phyloP scores from a whole-genome alignment of 1,140 invertebrate species.

The Meloidogyne chitwoodi region DNA sequence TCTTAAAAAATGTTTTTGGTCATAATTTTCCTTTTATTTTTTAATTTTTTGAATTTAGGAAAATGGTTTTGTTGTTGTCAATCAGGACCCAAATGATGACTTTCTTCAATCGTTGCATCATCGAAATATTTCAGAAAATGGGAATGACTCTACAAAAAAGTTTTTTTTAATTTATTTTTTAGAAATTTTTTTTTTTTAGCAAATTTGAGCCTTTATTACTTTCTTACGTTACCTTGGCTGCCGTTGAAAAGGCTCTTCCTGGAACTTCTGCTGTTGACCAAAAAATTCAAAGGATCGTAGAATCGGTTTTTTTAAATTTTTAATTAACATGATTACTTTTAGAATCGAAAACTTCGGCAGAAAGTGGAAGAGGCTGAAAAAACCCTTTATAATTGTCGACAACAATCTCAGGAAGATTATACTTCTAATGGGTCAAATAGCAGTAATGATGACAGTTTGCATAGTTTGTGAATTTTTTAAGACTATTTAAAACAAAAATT shows the following conservation, averaged over 20 bases:
- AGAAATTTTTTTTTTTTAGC: slow-evolving; percentile 30
- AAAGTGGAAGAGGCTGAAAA: slow-evolving; percentile 58
- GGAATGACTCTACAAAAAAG: neutral
- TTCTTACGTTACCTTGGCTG: slow-evolving; percentile 46
- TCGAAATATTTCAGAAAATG: neutral
- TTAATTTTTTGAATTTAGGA: slow-evolving; percentile 14
- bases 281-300: slow-evolving; percentile 54
- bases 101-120: neutral
- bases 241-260: slow-evolving; percentile 55
- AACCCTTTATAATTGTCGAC: slow-evolving; percentile 43
- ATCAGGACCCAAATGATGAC: slow-evolving; percentile 21
- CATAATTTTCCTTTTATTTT: neutral
- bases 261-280: slow-evolving; percentile 51
- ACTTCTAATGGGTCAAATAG: slow-evolving; percentile 22
- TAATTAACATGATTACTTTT: slow-evolving; percentile 6
- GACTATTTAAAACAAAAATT: neutral
- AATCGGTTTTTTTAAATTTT: slow-evolving; percentile 41
- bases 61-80: slow-evolving; percentile 22
- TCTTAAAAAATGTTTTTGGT: too few species aligned
- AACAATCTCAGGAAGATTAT: slow-evolving; percentile 40
- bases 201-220: slow-evolving; percentile 50
- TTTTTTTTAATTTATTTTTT: neutral
- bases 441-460: slow-evolving; percentile 15
- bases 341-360: slow-evolving; percentile 58
- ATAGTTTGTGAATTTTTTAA: slow-evolving; percentile 16